phyloP scores from a whole-genome alignment of 2,888 invertebrate genomes.

The Brenthis ino region DNA sequence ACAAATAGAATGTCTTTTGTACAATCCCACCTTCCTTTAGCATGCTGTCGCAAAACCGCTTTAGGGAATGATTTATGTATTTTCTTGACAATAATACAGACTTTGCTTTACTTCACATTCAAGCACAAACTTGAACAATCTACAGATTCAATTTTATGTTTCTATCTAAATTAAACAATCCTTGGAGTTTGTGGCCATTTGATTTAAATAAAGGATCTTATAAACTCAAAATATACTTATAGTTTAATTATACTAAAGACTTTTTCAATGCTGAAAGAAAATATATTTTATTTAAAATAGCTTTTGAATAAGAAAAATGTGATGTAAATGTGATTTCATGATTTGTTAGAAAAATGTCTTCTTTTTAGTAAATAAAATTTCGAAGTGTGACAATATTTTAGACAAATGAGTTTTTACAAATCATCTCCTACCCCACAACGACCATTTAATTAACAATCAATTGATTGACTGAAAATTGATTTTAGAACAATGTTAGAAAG shows the following conservation, averaged over 20 bases:
- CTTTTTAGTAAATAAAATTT: too few relatives aligned
- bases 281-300: slow-evolving; percentile 25
- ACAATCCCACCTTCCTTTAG: slow-evolving; percentile 54
- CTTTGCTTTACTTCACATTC: slow-evolving; percentile 19
- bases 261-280: slow-evolving; percentile 47
- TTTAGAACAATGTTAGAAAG: too few relatives aligned
- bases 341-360: too few relatives aligned
- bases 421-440: too few relatives aligned
- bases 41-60: slow-evolving; percentile 69
- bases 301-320: slow-evolving; percentile 10
- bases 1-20: slow-evolving; percentile 72
- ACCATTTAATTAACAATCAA: too few relatives aligned
- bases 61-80: slow-evolving; percentile 22
- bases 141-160: too few relatives aligned
- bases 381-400: too few relatives aligned
- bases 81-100: slow-evolving; percentile 23
- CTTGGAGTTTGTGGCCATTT: not conserved
- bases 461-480: too few relatives aligned
- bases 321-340: not conserved
- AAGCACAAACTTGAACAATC: slow-evolving; percentile 14
- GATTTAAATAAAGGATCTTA: slow-evolving; percentile 35
- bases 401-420: too few relatives aligned
- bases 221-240: slow-evolving; percentile 54
- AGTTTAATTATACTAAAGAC: slow-evolving; percentile 67
- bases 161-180: too few relatives aligned